Conservation (phyloP, 1,140 invertebrate genomes). For the Propsilocerus akamusi region DNA sequence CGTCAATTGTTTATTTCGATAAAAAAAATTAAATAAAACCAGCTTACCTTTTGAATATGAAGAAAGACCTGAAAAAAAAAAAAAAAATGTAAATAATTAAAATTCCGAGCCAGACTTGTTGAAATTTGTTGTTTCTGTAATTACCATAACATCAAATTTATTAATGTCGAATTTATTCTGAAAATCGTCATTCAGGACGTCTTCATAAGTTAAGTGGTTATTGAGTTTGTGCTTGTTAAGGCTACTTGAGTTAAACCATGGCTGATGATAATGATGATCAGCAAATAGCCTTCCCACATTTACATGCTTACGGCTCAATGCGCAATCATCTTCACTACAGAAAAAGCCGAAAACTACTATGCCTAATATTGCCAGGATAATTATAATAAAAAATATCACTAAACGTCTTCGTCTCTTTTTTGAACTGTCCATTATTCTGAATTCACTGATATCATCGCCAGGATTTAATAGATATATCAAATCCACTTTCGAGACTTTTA, state of each 20-base stretch:
- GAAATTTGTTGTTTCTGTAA: too few species aligned
- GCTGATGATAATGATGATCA: background rate
- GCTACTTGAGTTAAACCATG: background rate
- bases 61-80: conserved; percentile 5
- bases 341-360: background rate
- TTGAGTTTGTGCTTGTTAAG: conserved; percentile 16
- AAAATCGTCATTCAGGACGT: conserved; percentile 69
- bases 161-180: conserved; percentile 58
- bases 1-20: background rate
- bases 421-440: background rate
- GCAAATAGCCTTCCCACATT: background rate
- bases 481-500: background rate
- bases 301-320: background rate
- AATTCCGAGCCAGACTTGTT: background rate
- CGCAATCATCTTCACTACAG: background rate
- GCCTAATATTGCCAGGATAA: background rate
- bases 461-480: background rate
- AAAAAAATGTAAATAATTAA: background rate
- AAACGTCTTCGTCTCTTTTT: background rate
- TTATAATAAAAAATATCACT: conserved; percentile 1
- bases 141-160: conserved; percentile 79
- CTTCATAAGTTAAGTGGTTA: conserved; percentile 52
- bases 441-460: background rate
- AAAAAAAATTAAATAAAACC: background rate
- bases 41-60: conserved; percentile 1